Evolutionary conservation across 2,888 invertebrate species (phyloP).

Genomic region (Drosophila anomelani): DNA sequence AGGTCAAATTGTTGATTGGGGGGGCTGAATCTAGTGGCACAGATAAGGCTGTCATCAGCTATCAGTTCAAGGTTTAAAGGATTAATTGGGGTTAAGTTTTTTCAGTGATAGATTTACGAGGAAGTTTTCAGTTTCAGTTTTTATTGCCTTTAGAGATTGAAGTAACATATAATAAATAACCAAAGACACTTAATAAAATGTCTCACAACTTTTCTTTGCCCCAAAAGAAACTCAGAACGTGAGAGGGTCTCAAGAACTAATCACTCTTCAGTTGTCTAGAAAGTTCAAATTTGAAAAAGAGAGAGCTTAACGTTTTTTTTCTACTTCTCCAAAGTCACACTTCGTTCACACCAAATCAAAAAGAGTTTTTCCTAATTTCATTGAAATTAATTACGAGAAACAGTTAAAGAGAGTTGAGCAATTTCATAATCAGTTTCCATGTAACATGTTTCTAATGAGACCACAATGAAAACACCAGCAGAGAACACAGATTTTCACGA

Average conservation of each 20-base stretch:
- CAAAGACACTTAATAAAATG: not conserved
- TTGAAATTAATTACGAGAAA: constrained; percentile 65
- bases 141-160: not conserved
- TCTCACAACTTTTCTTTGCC: not conserved
- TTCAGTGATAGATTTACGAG: constrained; percentile 9
- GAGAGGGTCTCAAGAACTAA: constrained; percentile 2
- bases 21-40: not conserved
- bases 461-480: constrained; percentile 42
- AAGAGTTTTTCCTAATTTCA: constrained; percentile 30
- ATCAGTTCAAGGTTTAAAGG: not conserved
- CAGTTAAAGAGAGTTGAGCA: constrained; percentile 59
- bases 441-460: constrained; percentile 80
- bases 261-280: constrained; percentile 10
- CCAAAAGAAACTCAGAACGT: constrained; percentile 1
- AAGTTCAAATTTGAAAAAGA: not conserved
- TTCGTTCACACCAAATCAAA: constrained; percentile 31
- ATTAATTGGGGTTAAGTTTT: constrained; percentile 29
- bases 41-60: constrained; percentile 18
- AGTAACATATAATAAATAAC: not conserved
- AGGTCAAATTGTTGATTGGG: constrained; percentile 11
- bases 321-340: not conserved
- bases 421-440: constrained; percentile 74
- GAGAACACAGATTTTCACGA: constrained; percentile 19
- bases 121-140: not conserved
- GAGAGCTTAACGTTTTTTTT: not conserved